Conservation (phyloP, 1,140 invertebrate genomes). For the Conus betulinus region DNA sequence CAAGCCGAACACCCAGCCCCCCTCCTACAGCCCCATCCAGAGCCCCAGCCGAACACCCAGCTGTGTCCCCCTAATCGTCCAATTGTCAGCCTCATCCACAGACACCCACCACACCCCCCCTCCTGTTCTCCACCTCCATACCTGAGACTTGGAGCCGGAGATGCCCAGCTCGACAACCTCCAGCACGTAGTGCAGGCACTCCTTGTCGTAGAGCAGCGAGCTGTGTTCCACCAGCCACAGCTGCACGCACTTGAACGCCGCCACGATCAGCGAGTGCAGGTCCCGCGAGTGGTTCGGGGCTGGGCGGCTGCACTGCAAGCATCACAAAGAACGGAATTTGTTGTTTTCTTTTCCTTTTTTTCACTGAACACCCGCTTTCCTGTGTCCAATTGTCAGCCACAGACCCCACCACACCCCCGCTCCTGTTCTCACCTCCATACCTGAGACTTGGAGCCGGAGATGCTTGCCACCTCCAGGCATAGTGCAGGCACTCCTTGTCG, state of each 20-base stretch:
- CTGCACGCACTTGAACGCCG: conserved; percentile 83
- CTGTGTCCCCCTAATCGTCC: too few relatives aligned
- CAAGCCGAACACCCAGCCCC: background rate
- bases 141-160: conserved; percentile 92
- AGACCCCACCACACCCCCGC: too few relatives aligned
- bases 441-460: conserved; percentile 93
- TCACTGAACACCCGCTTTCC: too few relatives aligned
- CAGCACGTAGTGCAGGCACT: conserved; percentile 92
- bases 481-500: conserved; percentile 93
- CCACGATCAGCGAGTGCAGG: conserved; percentile 92
- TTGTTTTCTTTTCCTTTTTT: too few relatives aligned
- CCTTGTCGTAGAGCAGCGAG: conserved; percentile 91
- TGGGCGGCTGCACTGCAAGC: conserved; percentile 91
- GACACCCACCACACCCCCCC: too few relatives aligned
- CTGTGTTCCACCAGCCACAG: conserved; percentile 94
- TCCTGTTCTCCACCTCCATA: conserved; percentile 54
- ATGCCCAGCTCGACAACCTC: conserved; percentile 98
- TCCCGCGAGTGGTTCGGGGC: conserved; percentile 95
- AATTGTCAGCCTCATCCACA: too few relatives aligned
- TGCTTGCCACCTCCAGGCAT: conserved; percentile 96
- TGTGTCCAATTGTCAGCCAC: too few relatives aligned
- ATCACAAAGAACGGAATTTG: too few relatives aligned
- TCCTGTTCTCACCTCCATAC: conserved; percentile 67
- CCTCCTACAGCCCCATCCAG: too few relatives aligned
- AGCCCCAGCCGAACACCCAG: too few relatives aligned